Evolutionary conservation across 2,113 vertebrate species (phyloP).

Genomic region (Pseudois nayaur): DNA sequence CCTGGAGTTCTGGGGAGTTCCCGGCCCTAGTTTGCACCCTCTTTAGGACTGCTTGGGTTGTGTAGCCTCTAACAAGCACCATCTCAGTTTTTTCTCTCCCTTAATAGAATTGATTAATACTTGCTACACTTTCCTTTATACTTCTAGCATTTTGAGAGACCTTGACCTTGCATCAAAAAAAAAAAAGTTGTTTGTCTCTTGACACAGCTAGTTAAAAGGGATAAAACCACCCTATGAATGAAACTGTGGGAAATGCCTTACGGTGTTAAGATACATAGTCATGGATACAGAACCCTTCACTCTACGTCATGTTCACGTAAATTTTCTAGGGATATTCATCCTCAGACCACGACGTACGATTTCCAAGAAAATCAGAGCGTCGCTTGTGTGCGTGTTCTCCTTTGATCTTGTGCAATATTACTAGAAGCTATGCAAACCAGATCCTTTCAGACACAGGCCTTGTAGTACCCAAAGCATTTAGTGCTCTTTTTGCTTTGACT

Average conservation of each 20-base stretch:
- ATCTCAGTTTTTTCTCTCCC: neutral
- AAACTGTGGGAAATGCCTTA: neutral
- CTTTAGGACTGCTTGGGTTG: neutral
- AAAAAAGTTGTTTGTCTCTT: constrained; percentile 49
- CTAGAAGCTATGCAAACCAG: neutral
- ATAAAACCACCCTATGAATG: neutral
- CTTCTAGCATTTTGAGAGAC: neutral
- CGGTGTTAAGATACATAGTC: neutral
- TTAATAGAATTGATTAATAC: neutral
- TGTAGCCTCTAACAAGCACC: neutral
- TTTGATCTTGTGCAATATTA: neutral
- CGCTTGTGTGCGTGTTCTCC: neutral
- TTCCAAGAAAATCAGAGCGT: constrained; percentile 17
- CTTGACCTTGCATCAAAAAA: neutral
- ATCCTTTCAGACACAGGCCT: neutral
- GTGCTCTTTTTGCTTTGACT: constrained; percentile 41
- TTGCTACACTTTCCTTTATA: neutral
- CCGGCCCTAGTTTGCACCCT: neutral
- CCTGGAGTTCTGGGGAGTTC: neutral
- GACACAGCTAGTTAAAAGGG: constrained; percentile 36
- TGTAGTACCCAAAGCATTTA: neutral
- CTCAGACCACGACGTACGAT: neutral
- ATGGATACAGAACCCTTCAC: neutral
- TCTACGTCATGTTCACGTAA: neutral
- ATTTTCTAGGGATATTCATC: constrained; percentile 9